Evolutionary conservation across 2,888 invertebrate species (phyloP), one percentile per base, ranked within the genome.

Genomic region (Hirtodrosophila histrioides): DNA sequence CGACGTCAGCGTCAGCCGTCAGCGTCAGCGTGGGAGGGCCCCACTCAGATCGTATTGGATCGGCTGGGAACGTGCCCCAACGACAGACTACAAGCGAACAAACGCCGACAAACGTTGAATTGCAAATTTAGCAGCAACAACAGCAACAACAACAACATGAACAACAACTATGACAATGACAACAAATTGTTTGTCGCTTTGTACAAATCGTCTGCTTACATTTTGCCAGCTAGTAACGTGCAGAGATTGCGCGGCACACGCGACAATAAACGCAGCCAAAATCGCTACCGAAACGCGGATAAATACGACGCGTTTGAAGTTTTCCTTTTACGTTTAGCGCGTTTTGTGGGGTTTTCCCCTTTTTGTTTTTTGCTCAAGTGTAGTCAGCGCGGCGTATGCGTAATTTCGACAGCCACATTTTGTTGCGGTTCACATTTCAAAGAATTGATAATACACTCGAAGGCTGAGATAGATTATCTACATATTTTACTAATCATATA

Each of bases 161-260:
- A 41, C 68, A 45, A 33, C 48, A 49, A 51, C 45, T 54, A 67
- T 44, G 75, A 77, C 78, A 75, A 77, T 61, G 78, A 75, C 64
- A 78, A 72, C 71, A 69, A 66, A 65, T 76, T 76, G 72, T 37
- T 56, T 75, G 75, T 73, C 72, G 57, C 55, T 62, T 66, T 50
- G 70, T 72, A 73, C 73, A 77, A 76, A 73, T 75, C 48, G 57
- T 49, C 53, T 79, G 81, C 87, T 81, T 81, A 86, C 81, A 67
- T 86, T 83, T 74, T 41, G 67, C 70, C 63, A 70, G 48, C 66
- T 51, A 64, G 77, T 67, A 57, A 56, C 40, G 55, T 55, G 41
- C 57, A 37, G 43, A 63, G 66, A 61, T 61, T 55, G 61, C 72
- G 55, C 63, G 63, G 39, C 75, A 71, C 72, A 76, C 71, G 71